Conservation (phyloP, 2,797 vertebrate genomes). For the Leptoclinus maculatus region DNA sequence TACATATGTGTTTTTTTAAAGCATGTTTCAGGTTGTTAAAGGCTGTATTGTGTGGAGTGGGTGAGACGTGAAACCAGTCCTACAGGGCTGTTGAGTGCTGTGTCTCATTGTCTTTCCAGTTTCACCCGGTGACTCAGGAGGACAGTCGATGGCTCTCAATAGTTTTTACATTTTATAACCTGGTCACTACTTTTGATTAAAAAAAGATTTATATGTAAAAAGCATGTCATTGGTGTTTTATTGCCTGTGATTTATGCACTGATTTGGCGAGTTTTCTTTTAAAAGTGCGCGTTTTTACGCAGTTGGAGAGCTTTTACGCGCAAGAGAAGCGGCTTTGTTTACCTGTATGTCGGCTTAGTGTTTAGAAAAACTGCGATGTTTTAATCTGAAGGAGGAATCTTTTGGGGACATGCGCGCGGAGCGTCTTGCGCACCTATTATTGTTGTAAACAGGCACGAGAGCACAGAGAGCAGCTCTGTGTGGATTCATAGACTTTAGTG, state of each 20-base stretch:
- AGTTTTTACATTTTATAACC: background rate
- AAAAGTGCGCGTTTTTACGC: slow-evolving; percentile 2
- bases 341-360: fast-evolving
- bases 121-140: slow-evolving; percentile 66
- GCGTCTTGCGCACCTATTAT: background rate
- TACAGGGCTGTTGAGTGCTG: slow-evolving; percentile 61
- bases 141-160: background rate
- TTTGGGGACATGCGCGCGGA: background rate
- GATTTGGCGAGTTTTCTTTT: background rate
- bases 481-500: background rate
- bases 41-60: slow-evolving; percentile 28
- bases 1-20: background rate
- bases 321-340: background rate
- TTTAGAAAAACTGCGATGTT: background rate
- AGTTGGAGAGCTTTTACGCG: slow-evolving; percentile 35
- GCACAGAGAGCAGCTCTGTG: background rate
- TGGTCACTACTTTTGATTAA: background rate
- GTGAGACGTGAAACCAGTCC: slow-evolving; percentile 78
- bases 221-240: background rate
- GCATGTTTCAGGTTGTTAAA: background rate
- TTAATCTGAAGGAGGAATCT: background rate
- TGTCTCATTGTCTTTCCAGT: slow-evolving; percentile 77
- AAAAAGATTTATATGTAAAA: background rate
- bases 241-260: background rate
- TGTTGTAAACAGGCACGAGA: background rate